These are phyloP conservation scores for Camponotus vicinus DNA, from an alignment of 1,140 invertebrate genomes.

Conservation along the genomic window DNA sequence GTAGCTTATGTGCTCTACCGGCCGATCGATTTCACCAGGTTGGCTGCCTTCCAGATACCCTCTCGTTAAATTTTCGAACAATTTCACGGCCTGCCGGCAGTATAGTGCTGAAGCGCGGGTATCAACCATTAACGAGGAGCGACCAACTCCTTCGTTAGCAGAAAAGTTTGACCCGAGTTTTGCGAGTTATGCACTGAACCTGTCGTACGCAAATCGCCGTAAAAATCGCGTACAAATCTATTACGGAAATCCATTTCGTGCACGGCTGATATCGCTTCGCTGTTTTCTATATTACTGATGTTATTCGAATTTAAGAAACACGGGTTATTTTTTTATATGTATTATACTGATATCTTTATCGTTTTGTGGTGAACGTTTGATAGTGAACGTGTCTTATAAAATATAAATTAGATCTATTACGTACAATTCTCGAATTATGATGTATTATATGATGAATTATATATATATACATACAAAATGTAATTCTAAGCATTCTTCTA, in stretches of 20 bases:
- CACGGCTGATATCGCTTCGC: not conserved
- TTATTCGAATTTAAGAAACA: constrained; percentile 8
- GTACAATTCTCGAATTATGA: not conserved
- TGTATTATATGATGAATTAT: not conserved
- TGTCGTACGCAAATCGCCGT: not conserved
- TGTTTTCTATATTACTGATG: not conserved
- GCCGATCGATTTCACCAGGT: constrained; percentile 73
- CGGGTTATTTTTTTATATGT: not conserved
- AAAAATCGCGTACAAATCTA: not conserved
- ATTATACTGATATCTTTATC: not conserved
- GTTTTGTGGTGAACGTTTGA: not conserved
- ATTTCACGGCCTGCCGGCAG: constrained; percentile 48
- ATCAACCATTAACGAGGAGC: constrained; percentile 6
- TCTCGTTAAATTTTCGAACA: constrained; percentile 74
- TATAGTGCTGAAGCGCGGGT: constrained; percentile 3
- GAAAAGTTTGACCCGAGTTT: constrained; percentile 20
- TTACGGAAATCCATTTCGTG: not conserved
- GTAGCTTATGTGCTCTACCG: constrained; percentile 63
- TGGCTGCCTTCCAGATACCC: constrained; percentile 70
- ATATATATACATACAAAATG: not conserved
- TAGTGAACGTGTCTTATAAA: not conserved
- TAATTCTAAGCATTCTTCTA: not conserved
- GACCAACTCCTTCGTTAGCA: constrained; percentile 27
- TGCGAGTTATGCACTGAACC: not conserved
- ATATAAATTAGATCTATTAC: not conserved